phyloP scores from a whole-genome alignment of 2,113 vertebrate genomes.

The Periophthalmus modestus region DNA sequence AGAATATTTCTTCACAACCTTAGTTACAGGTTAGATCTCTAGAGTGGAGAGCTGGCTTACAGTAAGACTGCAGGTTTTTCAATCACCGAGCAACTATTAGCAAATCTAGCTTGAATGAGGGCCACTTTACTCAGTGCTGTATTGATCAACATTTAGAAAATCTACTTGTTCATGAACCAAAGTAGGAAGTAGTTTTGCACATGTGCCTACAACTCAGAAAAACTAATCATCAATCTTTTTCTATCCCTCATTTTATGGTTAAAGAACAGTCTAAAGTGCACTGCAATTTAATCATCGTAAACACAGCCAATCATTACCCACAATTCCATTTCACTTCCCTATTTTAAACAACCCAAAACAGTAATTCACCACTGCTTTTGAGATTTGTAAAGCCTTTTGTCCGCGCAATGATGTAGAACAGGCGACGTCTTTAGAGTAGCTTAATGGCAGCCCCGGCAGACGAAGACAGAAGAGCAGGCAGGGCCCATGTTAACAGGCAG shows the following conservation, averaged over 20 bases:
- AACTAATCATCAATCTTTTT: background rate
- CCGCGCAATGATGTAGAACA: background rate
- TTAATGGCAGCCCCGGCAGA: background rate
- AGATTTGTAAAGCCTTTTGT: slow-evolving; percentile 5
- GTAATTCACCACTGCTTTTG: background rate
- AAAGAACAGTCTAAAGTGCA: background rate
- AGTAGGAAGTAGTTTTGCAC: too few species aligned
- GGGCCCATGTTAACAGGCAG: slow-evolving; percentile 41
- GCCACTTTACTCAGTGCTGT: background rate
- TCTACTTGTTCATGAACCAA: background rate
- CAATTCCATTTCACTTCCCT: background rate
- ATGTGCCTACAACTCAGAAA: background rate
- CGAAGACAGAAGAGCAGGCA: slow-evolving; percentile 27
- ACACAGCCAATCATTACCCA: background rate
- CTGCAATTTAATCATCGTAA: background rate
- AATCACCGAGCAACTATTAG: background rate
- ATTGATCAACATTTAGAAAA: background rate
- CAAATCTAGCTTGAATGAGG: too few species aligned
- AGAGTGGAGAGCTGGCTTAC: too few species aligned
- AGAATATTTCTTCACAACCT: too few species aligned
- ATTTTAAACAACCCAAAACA: background rate
- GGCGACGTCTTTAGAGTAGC: background rate
- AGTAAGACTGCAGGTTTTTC: too few species aligned
- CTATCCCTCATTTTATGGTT: background rate
- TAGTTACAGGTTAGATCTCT: too few species aligned